Evolutionary conservation across 2,888 invertebrate species (phyloP), one percentile per base, ranked within the genome.

Genomic region (Aproaerema taeniolella): DNA sequence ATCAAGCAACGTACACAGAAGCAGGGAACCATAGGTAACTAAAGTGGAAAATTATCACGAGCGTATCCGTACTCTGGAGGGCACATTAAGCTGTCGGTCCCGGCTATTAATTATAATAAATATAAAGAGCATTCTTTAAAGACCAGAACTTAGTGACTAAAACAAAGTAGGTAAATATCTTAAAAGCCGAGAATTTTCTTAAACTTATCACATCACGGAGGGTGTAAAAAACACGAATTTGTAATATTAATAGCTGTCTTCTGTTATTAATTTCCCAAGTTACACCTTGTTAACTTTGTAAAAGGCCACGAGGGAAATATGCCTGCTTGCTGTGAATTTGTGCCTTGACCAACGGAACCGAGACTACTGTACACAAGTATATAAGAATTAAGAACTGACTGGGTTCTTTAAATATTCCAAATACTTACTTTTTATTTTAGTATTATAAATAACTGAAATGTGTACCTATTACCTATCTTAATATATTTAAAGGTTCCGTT

Each of bases 271-370:
- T 82, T 80, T 80, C 79, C 77, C 79, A 68, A 69, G 81, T 75
- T 73, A 76, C 80, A 79, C 64, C 68, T 82, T 79, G 81, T 80
- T 81, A 79, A 79, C 77, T 80, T 72, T 72, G 71, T 78, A 80
- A 83, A 78, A 70, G 75, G 76, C 64, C 82, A 48, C 79, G 50
- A 39, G 82, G 82, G 82, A 83, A 82, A 83, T 82, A 81, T 66
- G 67, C 69, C 73, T 72, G 69, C 72, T 71, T 73, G 59, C 63
- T 63, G 53, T 63, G 65, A 74, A 72, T 78, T 78, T 69, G 64
- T 72, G 71, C 61, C 67, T 73, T 72, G 72, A 74, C 73, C 72
- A 64, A 59, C 61, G 58, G 52, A 55, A 55, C 20, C 54, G 52
- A 57, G 49, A 53, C 49, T 55, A 53, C 55, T 20, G 20, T 20